Conservation (phyloP, 1,140 invertebrate species). For the Marisa cornuarietis region DNA sequence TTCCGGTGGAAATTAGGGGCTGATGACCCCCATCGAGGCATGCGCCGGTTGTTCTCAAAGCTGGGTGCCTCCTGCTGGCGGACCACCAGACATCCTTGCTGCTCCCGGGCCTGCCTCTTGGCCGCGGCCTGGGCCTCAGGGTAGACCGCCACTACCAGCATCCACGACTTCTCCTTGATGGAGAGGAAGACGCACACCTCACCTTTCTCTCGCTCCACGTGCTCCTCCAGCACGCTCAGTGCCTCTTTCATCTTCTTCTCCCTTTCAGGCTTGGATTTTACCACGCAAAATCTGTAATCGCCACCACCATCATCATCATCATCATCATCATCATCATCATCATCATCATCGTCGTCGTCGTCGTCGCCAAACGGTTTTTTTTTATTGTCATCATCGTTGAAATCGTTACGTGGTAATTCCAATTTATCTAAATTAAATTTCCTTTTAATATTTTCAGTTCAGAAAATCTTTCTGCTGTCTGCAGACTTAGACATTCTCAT, state of each 20-base stretch:
- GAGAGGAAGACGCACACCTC: slow-evolving; percentile 57
- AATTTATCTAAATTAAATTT: too few relatives aligned
- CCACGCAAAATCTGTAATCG: slow-evolving; percentile 57
- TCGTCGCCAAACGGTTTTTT: too few relatives aligned
- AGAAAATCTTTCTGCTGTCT: too few relatives aligned
- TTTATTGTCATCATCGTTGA: too few relatives aligned
- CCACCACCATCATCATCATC: too few relatives aligned
- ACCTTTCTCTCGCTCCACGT: slow-evolving; percentile 46
- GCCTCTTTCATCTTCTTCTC: slow-evolving; percentile 50
- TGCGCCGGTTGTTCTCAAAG: not conserved
- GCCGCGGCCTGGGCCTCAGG: slow-evolving; percentile 25
- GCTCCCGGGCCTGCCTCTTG: slow-evolving; percentile 29
- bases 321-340: too few relatives aligned
- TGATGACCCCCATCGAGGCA: too few relatives aligned
- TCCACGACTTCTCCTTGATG: slow-evolving; percentile 58
- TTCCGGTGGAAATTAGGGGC: not conserved
- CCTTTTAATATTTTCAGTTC: too few relatives aligned
- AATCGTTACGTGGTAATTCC: too few relatives aligned
- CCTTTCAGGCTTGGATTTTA: slow-evolving; percentile 49
- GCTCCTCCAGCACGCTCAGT: slow-evolving; percentile 48
- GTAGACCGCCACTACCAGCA: slow-evolving; percentile 50
- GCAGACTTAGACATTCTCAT: too few relatives aligned
- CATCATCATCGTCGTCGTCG: too few relatives aligned
- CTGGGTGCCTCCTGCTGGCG: not conserved
- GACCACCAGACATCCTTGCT: slow-evolving; percentile 31